phyloP scores from a whole-genome alignment of 2,797 vertebrate species.

The Vespertilio murinus region DNA sequence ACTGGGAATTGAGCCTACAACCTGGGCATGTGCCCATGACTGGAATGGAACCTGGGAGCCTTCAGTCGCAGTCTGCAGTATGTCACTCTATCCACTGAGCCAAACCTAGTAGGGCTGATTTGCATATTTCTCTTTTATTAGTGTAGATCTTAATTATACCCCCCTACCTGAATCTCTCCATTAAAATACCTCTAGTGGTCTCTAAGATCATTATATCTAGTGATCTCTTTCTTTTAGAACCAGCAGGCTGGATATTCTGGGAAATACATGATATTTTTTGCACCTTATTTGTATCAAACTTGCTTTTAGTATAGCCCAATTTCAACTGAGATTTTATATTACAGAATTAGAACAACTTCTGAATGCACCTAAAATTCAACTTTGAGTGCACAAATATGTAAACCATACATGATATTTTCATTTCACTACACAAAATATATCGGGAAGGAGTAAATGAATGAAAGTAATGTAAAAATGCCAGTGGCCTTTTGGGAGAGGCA shows the following conservation, averaged over 20 bases:
- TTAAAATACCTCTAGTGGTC: background rate
- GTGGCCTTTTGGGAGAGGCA: conserved; percentile 2
- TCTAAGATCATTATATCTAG: background rate
- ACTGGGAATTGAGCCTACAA: no score
- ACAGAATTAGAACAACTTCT: conserved; percentile 38
- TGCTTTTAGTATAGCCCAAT: background rate
- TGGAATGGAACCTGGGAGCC: no score
- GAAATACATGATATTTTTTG: background rate
- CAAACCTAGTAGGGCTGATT: no score
- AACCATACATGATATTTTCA: background rate
- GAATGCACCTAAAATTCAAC: background rate
- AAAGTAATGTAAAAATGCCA: conserved; percentile 17
- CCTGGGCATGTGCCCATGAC: no score
- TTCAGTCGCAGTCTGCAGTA: no score
- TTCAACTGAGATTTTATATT: background rate
- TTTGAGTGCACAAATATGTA: background rate
- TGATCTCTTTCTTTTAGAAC: background rate
- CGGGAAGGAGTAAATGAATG: background rate
- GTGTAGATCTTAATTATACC: background rate
- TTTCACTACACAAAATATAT: background rate
- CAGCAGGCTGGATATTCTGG: background rate
- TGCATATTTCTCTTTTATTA: no score
- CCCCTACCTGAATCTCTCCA: background rate
- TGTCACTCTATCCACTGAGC: no score
- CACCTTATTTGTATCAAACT: background rate